phyloP scores from a whole-genome alignment of 2,888 invertebrate species.

The Arge pagana region DNA sequence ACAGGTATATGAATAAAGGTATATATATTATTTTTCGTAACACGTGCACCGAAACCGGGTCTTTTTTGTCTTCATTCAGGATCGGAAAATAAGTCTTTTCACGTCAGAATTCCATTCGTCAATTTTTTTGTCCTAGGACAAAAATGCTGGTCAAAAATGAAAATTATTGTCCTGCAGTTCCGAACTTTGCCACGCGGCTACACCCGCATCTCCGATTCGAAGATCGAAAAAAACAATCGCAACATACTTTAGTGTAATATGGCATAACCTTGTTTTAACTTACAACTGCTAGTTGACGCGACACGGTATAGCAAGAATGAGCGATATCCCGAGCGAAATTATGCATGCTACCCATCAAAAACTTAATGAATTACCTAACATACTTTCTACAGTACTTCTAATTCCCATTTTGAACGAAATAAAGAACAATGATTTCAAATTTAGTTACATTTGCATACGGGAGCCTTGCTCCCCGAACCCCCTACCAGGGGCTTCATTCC shows the following conservation, averaged over 20 bases:
- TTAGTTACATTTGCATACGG: too few relatives aligned
- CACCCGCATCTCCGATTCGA: not conserved
- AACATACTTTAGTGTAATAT: not conserved
- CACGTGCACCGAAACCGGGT: not conserved
- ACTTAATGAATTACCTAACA: too few relatives aligned
- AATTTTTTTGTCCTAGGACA: not conserved
- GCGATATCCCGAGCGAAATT: conserved; percentile 1
- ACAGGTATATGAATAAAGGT: too few relatives aligned
- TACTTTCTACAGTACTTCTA: too few relatives aligned
- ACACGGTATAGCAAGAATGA: not conserved
- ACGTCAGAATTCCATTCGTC: not conserved
- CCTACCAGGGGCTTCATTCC: too few relatives aligned
- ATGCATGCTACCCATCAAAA: not conserved
- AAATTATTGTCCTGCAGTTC: conserved; percentile 5
- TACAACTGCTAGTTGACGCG: not conserved
- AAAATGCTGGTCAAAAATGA: conserved; percentile 3
- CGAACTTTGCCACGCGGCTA: not conserved
- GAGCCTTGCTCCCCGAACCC: too few relatives aligned
- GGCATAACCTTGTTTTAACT: not conserved
- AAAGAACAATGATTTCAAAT: too few relatives aligned
- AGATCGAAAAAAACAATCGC: not conserved
- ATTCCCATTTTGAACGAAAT: too few relatives aligned
- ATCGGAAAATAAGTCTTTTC: not conserved
- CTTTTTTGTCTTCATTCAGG: not conserved
- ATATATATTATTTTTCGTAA: too few relatives aligned